phyloP scores from a whole-genome alignment of 2,113 vertebrate genomes.

The Candoia aspera region DNA sequence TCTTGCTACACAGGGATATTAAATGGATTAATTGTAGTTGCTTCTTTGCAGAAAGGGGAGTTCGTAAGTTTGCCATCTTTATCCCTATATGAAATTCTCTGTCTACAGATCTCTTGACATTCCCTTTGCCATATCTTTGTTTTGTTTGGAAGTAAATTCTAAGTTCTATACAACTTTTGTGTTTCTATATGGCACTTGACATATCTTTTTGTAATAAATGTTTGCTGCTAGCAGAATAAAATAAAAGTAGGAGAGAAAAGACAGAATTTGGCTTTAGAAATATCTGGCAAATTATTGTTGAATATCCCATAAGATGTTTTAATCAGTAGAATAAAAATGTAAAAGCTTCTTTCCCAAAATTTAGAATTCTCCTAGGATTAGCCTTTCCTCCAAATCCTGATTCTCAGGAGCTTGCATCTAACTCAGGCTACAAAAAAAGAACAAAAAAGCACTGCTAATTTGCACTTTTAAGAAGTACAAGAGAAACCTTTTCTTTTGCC shows the following conservation, averaged over 20 bases:
- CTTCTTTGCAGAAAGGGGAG: not conserved
- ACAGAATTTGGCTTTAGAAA: not conserved
- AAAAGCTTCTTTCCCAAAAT: constrained; percentile 7
- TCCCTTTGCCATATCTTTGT: not conserved
- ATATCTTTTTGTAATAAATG: not conserved
- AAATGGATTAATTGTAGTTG: not conserved
- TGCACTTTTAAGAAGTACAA: constrained; percentile 66
- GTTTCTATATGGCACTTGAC: not conserved
- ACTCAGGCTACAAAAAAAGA: constrained; percentile 43
- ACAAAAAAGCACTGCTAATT: constrained; percentile 60
- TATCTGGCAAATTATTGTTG: constrained; percentile 1
- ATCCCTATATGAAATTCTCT: not conserved
- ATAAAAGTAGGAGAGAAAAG: not conserved
- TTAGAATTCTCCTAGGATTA: constrained; percentile 37
- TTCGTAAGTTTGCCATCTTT: not conserved
- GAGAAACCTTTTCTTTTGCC: constrained; percentile 65
- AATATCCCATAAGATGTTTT: not conserved
- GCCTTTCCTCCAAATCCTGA: constrained; percentile 47
- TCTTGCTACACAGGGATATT: not conserved
- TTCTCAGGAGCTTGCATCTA: constrained; percentile 53
- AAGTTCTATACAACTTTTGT: not conserved
- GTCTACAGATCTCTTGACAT: not conserved
- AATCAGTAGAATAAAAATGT: constrained; percentile 33
- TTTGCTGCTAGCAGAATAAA: not conserved
- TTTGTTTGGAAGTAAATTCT: not conserved